phyloP scores from a whole-genome alignment of 2,888 invertebrate genomes.

The Pyrocoelia pectoralis region DNA sequence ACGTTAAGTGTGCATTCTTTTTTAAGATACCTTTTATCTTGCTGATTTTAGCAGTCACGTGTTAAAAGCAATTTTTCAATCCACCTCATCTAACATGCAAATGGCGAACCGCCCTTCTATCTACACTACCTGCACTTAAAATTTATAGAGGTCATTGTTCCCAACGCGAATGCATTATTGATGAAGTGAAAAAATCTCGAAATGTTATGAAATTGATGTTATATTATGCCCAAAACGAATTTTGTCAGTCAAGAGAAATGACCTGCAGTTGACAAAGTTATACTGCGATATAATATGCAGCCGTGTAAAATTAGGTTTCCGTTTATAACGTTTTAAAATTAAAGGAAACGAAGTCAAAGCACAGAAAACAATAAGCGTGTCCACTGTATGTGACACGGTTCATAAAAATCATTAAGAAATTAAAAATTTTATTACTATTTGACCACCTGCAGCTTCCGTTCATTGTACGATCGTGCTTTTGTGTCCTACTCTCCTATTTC shows the following conservation, averaged over 20 bases:
- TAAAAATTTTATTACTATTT: neutral
- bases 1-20: neutral
- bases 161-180: conserved; percentile 35
- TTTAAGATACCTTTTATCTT: conserved; percentile 16
- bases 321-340: neutral
- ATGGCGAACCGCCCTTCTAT: conserved; percentile 42
- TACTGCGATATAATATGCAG: neutral
- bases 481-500: too few species aligned
- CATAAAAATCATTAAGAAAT: neutral
- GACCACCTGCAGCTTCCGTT: conserved; percentile 1
- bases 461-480: neutral
- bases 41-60: conserved; percentile 35
- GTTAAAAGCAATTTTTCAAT: conserved; percentile 42
- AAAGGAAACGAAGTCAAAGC: neutral
- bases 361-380: neutral
- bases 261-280: neutral
- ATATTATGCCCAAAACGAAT: conserved; percentile 7
- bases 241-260: neutral
- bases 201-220: conserved; percentile 2
- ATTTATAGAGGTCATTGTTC: conserved; percentile 41
- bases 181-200: conserved; percentile 32
- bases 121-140: conserved; percentile 41
- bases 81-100: conserved; percentile 44
- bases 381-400: neutral
- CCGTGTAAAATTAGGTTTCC: neutral